A percentile compares a stretch with the other conserved stretches of the same genome.
phyloP scores from a whole-genome alignment of 2,888 invertebrate genomes.

The Brachylomia viminalis region DNA sequence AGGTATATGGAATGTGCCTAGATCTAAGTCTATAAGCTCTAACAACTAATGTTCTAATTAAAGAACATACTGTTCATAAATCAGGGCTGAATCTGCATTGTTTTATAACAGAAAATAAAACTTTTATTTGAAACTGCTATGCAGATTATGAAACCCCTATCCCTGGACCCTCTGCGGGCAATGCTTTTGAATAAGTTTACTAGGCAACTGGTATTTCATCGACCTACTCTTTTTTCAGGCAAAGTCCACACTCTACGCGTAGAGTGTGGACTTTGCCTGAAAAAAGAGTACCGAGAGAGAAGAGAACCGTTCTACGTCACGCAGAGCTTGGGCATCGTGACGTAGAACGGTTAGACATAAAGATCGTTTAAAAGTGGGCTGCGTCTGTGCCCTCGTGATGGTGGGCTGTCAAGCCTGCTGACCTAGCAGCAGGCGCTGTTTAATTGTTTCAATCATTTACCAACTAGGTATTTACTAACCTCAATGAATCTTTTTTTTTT shows the following conservation, averaged over 20 bases:
- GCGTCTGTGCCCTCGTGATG: neutral
- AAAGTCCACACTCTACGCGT: neutral
- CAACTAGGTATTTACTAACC: too few relatives aligned
- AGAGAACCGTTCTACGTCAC: too few relatives aligned
- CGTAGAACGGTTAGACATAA: neutral
- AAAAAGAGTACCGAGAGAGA: too few relatives aligned
- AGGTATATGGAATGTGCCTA: neutral
- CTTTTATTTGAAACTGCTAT: neutral
- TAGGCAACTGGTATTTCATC: neutral
- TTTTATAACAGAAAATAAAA: too few relatives aligned
- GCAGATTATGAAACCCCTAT: neutral
- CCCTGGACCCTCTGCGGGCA: neutral
- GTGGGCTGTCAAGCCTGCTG: neutral
- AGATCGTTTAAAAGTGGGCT: slow-evolving; percentile 1
- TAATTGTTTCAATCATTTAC: slow-evolving; percentile 3
- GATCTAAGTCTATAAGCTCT: neutral
- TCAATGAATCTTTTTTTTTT: neutral
- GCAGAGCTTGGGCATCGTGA: neutral
- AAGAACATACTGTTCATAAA: neutral
- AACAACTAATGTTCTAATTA: neutral
- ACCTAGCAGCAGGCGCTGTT: neutral
- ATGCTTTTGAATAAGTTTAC: neutral
- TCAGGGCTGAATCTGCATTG: neutral
- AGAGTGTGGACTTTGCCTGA: too few relatives aligned
- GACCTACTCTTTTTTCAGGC: neutral